Conservation (phyloP, 92 coral and sea anemone genomes). For the Siderastrea radians region DNA sequence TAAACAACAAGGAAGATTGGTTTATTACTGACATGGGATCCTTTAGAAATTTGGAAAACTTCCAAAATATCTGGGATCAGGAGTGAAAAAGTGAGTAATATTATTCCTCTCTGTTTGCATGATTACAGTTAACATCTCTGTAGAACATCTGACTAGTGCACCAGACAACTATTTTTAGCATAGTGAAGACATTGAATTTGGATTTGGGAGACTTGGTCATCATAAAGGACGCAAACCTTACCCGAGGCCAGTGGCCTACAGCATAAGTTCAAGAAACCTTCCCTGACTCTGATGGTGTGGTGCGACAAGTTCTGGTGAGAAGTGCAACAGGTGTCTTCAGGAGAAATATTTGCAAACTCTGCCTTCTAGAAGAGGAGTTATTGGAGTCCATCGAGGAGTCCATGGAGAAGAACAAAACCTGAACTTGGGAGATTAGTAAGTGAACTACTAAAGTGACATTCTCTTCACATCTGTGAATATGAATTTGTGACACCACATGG, state of each 20-base stretch:
- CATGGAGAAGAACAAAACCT: background rate
- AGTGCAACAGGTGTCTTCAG: constrained; percentile 26
- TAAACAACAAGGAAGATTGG: background rate
- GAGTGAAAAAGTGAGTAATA: constrained; percentile 11
- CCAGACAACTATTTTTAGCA: background rate
- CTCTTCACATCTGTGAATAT: background rate
- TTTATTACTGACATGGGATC: constrained; percentile 8
- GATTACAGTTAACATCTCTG: too few species aligned
- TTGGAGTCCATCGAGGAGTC: constrained; percentile 25
- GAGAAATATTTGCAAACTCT: constrained; percentile 46
- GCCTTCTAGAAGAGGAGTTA: constrained; percentile 61
- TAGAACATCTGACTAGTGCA: background rate
- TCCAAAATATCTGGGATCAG: constrained; percentile 2
- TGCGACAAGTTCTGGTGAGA: constrained; percentile 47
- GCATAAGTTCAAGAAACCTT: constrained; percentile 40
- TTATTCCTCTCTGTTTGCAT: too few species aligned
- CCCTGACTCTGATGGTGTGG: constrained; percentile 50
- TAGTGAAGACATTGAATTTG: too few species aligned
- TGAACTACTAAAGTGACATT: background rate
- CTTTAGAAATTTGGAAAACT: constrained; percentile 18
- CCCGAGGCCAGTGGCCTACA: constrained; percentile 63
- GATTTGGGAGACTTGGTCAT: constrained; percentile 68
- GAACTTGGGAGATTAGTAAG: too few species aligned
- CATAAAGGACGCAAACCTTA: constrained; percentile 22
- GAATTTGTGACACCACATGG: background rate